A percentile compares a stretch with the other conserved stretches of the same genome.
phyloP scores from a whole-genome alignment of 1,140 invertebrate genomes.

The Saccostrea echinata region DNA sequence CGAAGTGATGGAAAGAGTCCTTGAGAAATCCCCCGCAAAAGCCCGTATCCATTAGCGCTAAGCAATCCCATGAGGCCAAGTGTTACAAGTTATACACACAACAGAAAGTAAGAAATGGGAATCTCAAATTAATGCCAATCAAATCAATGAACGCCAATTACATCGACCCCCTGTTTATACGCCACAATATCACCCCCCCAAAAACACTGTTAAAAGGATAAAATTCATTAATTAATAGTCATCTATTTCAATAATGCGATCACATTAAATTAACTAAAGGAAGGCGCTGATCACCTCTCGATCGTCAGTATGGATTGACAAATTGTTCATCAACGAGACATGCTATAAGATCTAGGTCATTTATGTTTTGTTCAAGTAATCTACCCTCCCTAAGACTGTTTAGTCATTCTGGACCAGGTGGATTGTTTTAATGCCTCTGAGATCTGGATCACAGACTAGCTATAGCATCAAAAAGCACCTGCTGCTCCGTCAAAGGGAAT shows the following conservation, averaged over 20 bases:
- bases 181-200: not conserved
- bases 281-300: not conserved
- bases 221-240: conserved; percentile 19
- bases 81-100: not conserved
- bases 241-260: conserved; percentile 4
- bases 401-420: not conserved
- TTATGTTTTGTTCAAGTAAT: not conserved
- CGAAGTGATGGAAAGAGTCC: not conserved
- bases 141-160: conserved; percentile 26
- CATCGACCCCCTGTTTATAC: not conserved
- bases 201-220: conserved; percentile 1
- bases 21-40: not conserved
- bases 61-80: not conserved
- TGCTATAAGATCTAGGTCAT: too few relatives aligned
- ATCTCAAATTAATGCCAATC: conserved; percentile 35
- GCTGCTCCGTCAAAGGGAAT: conserved; percentile 8
- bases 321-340: not conserved
- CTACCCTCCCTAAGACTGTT: not conserved
- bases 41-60: conserved; percentile 25
- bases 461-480: not conserved
- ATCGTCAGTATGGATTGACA: not conserved
- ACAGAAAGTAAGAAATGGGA: not conserved
- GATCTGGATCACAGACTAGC: not conserved
- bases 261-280: not conserved
- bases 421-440: not conserved